Percentiles rank a stretch among this genome's conserved stretches.
These are phyloP conservation scores for Hippasteria phrygiana DNA, from an alignment of 53 echinoderm and acorn worm species.

Conservation along the genomic window DNA sequence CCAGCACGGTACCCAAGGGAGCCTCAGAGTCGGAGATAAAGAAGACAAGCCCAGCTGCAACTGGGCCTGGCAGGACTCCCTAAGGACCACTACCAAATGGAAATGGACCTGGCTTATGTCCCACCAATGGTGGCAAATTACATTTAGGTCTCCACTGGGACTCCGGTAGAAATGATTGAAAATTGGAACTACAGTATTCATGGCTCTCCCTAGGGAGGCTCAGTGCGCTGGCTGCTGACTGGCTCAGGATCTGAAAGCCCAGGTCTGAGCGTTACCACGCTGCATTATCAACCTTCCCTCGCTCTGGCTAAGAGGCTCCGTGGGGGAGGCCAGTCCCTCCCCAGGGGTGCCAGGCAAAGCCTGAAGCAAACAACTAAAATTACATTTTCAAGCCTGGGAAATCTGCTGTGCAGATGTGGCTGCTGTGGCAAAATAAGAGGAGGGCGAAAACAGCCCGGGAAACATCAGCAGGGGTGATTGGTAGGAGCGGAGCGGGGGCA, in stretches of 20 bases:
- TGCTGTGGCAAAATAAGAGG: slow-evolving; percentile 33
- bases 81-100: slow-evolving; percentile 50
- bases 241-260: slow-evolving; percentile 47
- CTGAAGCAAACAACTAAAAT: slow-evolving; percentile 66
- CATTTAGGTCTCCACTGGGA: slow-evolving; percentile 58
- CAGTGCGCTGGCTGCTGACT: slow-evolving; percentile 44
- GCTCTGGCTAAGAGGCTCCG: slow-evolving; percentile 57
- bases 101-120: slow-evolving; percentile 67
- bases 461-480: neutral
- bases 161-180: slow-evolving; percentile 58
- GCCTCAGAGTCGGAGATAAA: slow-evolving; percentile 36
- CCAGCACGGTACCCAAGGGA: slow-evolving; percentile 52
- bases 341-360: slow-evolving; percentile 48
- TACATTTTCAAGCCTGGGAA: slow-evolving; percentile 66
- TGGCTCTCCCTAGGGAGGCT: slow-evolving; percentile 48
- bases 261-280: neutral
- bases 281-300: slow-evolving; percentile 51
- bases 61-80: slow-evolving; percentile 52
- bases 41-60: slow-evolving; percentile 65
- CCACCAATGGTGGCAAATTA: slow-evolving; percentile 65
- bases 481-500: neutral
- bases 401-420: slow-evolving; percentile 64
- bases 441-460: slow-evolving; percentile 48
- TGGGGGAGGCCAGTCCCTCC: slow-evolving; percentile 54
- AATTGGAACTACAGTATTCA: slow-evolving; percentile 65